Base-by-base conservation (phyloP, 1,140 invertebrate species). In the Lethrus apterus region DNA sequence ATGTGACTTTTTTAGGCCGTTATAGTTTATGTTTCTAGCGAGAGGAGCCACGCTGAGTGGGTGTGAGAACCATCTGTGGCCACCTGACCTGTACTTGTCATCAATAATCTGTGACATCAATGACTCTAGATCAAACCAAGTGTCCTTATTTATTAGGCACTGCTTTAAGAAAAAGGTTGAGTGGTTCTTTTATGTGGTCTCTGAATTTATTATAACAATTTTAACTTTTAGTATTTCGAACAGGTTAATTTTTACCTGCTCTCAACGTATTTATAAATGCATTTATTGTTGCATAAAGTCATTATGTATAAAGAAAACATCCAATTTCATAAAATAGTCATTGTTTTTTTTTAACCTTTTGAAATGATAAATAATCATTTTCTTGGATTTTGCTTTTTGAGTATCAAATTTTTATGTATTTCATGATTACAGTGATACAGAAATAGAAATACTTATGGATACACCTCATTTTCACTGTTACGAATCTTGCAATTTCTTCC, bases 31-130 rank as follows among this genome's bases (percentile, higher is more conserved):
- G 10, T 34, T 18, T 10, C 0, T 14, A 17, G 11, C 15, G 3
- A 18, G 10, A 3, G 10, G 18, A 9, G 35, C 35, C 51, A 41
- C 30, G 43, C 48, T 32, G 52, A 36, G 54, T 51, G 54, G 51
- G 51, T 56, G 51, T 56, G 54, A 52, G 54, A 56, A 53, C 51
- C 29, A 10, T 10, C 26, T 17, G n/a, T 7, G 32, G 38, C 48
- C 48, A 52, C 40, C 55, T 59, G 57, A 59, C 57, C 55, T 45
- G 51, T 44, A 51, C 52, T 59, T 59, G 55, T 59, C 57, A 59
- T 59, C 57, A 59, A 59, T 59, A 59, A 59, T 43, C 48, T 46
- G 50, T 57, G 57, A 59, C 57, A 57, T 59, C 52, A 59, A 59
- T 59, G 57, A 55, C 52, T 44, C 54, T 56, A 53, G 51, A 56